Evolutionary conservation across 1,140 invertebrate species (phyloP).

Genomic region (Saxidomus purpurata): DNA sequence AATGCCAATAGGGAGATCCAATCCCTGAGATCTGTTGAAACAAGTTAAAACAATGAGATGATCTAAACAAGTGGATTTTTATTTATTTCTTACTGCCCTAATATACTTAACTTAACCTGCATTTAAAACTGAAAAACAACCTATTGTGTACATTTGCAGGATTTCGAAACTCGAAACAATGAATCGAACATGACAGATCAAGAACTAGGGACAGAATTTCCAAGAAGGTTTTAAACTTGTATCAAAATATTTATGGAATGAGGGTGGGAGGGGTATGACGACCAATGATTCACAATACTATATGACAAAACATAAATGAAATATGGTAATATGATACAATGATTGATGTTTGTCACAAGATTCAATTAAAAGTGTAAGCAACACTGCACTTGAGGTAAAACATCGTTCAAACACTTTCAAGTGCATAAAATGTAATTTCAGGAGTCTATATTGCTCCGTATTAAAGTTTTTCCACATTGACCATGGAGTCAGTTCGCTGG

Average conservation of each 20-base stretch:
- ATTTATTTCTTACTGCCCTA: background rate
- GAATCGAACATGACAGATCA: too few relatives aligned
- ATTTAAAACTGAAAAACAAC: too few relatives aligned
- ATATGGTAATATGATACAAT: background rate
- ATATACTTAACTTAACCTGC: too few relatives aligned
- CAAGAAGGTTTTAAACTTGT: background rate
- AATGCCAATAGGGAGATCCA: slow-evolving; percentile 33
- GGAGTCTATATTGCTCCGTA: slow-evolving; percentile 17
- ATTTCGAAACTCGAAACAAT: too few relatives aligned
- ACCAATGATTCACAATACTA: slow-evolving; percentile 13
- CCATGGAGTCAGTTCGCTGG: background rate
- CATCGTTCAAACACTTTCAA: background rate
- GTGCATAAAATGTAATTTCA: background rate
- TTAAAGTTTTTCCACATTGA: too few relatives aligned
- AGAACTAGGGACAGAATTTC: too few relatives aligned
- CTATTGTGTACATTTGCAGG: too few relatives aligned
- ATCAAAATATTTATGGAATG: slow-evolving; percentile 7
- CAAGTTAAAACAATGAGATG: background rate
- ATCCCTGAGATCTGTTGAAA: slow-evolving; percentile 26
- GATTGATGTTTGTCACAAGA: background rate
- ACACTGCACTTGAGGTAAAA: slow-evolving; percentile 44
- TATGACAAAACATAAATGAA: background rate
- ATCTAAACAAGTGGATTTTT: background rate
- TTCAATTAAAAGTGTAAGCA: slow-evolving; percentile 22
- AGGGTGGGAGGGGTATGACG: background rate